Evolutionary conservation across 1,140 invertebrate genomes (phyloP).

Genomic region (Cydia pomonella): DNA sequence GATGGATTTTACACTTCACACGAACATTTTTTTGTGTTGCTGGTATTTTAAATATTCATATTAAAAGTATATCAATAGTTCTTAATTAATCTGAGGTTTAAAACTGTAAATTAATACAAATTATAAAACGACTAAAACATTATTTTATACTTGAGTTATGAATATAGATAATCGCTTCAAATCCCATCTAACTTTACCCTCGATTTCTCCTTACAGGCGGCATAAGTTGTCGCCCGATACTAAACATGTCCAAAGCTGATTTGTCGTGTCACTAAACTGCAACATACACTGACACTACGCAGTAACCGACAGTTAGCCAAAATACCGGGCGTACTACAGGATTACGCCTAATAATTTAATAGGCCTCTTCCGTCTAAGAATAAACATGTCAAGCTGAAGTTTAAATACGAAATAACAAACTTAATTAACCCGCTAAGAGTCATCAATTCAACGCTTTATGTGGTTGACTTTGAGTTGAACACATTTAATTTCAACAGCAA

Average conservation of each 20-base stretch:
- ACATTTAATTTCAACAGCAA: slow-evolving; percentile 18
- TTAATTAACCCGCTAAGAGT: slow-evolving; percentile 40
- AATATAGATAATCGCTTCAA: neutral
- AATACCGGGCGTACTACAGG: slow-evolving; percentile 65
- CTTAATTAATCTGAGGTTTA: too few relatives aligned
- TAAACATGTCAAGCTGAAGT: slow-evolving; percentile 73
- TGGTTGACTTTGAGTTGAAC: neutral
- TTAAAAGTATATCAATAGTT: too few relatives aligned
- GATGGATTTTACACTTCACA: too few relatives aligned
- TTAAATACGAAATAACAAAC: slow-evolving; percentile 63
- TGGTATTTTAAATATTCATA: too few relatives aligned
- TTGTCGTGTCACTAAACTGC: slow-evolving; percentile 57
- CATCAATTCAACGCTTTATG: neutral
- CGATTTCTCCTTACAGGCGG: neutral
- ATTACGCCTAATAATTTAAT: slow-evolving; percentile 77
- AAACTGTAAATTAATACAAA: too few relatives aligned
- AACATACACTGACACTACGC: slow-evolving; percentile 58
- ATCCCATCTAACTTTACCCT: neutral
- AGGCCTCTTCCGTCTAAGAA: slow-evolving; percentile 73
- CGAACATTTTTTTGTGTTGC: too few relatives aligned
- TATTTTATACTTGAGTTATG: neutral
- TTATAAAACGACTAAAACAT: too few relatives aligned
- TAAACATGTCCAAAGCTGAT: slow-evolving; percentile 64
- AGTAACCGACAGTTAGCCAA: slow-evolving; percentile 59
- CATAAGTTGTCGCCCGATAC: slow-evolving; percentile 45